phyloP scores from a whole-genome alignment of 2,888 invertebrate species.

The Phortica magna region DNA sequence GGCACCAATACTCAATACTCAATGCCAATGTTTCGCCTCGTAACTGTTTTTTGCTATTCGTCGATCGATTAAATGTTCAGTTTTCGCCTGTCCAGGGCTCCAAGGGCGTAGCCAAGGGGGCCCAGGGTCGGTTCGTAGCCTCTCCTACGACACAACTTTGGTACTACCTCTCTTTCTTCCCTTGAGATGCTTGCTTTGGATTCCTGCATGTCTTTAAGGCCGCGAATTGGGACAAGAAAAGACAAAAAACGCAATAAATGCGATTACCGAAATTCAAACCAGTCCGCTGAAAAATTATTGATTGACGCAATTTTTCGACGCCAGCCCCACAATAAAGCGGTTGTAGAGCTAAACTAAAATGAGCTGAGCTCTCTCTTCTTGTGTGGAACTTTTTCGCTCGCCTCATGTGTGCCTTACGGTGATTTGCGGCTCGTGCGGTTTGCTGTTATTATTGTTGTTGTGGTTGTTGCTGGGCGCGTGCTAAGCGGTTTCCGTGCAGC shows the following conservation, averaged over 20 bases:
- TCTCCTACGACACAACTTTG: too few species aligned
- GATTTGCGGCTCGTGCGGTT: conserved; percentile 28
- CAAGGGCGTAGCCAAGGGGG: too few species aligned
- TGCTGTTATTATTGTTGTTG: background rate
- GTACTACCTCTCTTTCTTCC: too few species aligned
- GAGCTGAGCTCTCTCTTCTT: too few species aligned
- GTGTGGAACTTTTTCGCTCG: background rate
- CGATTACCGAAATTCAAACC: conserved; percentile 10
- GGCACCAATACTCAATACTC: conserved; percentile 56
- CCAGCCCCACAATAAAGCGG: conserved; percentile 37
- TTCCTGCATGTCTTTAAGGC: background rate
- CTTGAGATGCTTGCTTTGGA: too few species aligned
- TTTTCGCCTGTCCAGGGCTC: conserved; percentile 5
- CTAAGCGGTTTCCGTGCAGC: too few species aligned
- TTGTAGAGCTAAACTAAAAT: background rate
- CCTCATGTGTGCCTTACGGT: background rate
- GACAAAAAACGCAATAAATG: background rate
- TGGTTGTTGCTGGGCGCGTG: background rate
- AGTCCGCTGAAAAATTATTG: conserved; percentile 67
- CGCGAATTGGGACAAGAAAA: too few species aligned
- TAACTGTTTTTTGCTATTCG: conserved; percentile 43
- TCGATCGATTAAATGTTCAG: conserved; percentile 65
- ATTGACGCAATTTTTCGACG: conserved; percentile 66
- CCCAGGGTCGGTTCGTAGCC: too few species aligned
- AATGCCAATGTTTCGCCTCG: conserved; percentile 57